These are phyloP conservation scores for Herminia tarsipennalis DNA, from an alignment of 2,888 invertebrate genomes.

Conservation along the genomic window DNA sequence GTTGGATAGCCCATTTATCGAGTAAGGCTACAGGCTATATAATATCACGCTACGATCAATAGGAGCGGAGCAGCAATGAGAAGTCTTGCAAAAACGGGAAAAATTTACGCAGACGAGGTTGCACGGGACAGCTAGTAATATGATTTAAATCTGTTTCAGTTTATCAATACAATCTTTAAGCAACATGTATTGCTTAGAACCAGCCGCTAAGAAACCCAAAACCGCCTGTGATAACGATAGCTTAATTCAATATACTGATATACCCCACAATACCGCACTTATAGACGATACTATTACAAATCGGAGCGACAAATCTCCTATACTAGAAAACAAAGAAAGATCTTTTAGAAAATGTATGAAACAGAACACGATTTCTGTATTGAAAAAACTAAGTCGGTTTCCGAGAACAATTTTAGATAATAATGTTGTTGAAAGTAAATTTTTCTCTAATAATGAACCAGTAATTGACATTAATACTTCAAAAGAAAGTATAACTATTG, in stretches of 20 bases:
- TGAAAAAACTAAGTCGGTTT: conserved; percentile 82
- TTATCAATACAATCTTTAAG: conserved; percentile 75
- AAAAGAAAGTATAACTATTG: conserved; percentile 45
- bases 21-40: too few species aligned
- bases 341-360: conserved; percentile 66
- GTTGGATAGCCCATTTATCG: too few species aligned
- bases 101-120: too few species aligned
- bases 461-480: conserved; percentile 27
- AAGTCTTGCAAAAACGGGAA: too few species aligned
- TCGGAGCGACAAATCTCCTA: conserved; percentile 67
- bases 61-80: too few species aligned
- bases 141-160: conserved; percentile 55
- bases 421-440: conserved; percentile 86
- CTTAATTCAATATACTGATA: conserved; percentile 44
- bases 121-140: background rate
- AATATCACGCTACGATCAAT: too few species aligned
- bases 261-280: conserved; percentile 46
- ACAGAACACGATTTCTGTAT: conserved; percentile 60
- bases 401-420: conserved; percentile 74
- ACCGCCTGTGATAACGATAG: conserved; percentile 40
- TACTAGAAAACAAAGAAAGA: conserved; percentile 73
- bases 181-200: conserved; percentile 75
- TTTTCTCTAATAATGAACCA: conserved; percentile 63
- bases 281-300: conserved; percentile 30
- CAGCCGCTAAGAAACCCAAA: conserved; percentile 65